A percentile compares a stretch with the other conserved stretches of the same genome.
Evolutionary conservation across 2,113 vertebrate species (phyloP).

Genomic region (Chlorodrepanis virens): DNA sequence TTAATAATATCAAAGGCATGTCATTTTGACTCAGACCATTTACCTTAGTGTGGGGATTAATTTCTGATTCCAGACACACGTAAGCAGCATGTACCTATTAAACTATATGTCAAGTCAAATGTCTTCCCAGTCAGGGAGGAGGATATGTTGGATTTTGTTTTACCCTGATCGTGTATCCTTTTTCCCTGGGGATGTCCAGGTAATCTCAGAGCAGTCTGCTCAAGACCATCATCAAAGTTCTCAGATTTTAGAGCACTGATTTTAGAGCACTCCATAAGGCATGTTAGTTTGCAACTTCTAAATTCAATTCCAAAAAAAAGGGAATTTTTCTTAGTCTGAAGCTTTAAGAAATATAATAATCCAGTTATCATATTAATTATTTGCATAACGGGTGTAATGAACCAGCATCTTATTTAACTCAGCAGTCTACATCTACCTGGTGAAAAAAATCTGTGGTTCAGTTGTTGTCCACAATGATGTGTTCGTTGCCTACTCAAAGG

Average conservation of each 20-base stretch:
- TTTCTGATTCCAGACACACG: neutral
- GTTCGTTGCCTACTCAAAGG: neutral
- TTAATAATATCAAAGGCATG: neutral
- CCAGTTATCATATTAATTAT: neutral
- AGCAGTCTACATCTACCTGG: neutral
- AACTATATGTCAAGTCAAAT: neutral
- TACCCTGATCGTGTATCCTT: neutral
- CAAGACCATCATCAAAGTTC: neutral
- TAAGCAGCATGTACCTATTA: neutral
- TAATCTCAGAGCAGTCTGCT: neutral
- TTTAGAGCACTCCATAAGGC: neutral
- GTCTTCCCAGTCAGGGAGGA: neutral
- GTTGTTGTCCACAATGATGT: neutral
- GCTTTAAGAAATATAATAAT: neutral
- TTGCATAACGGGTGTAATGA: neutral
- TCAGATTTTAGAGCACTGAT: neutral
- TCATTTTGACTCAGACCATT: neutral
- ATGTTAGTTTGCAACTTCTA: neutral
- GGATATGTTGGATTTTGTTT: neutral
- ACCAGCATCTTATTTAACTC: neutral
- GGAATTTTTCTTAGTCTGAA: neutral
- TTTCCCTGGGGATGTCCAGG: neutral
- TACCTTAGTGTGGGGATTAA: neutral
- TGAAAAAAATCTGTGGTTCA: neutral
- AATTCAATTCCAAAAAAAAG: neutral